Evolutionary conservation across 2,113 vertebrate genomes (phyloP), one percentile per base, ranked within the genome.

Genomic region (Pollachius pollachius): DNA sequence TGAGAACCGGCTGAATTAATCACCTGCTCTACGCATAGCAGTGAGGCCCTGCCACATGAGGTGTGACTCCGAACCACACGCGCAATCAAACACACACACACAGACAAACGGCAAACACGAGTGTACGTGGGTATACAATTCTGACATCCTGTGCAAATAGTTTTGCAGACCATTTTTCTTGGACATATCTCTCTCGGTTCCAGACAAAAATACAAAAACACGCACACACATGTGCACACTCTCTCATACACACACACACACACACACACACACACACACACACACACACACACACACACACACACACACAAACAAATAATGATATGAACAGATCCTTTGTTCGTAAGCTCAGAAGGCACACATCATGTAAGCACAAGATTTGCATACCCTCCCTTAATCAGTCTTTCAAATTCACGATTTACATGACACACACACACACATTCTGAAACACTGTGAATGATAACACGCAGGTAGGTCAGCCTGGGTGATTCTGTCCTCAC

Each of bases 1-100:
- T n/a, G n/a, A n/a, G n/a, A 68, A 73, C 63, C 34, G 56, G 72
- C 59, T 71, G 78, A 89, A 89, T 89, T 87, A 82, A 72, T 27
- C 86, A 83, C 83, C 81, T 77, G 77, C 59, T 27, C 66, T 75
- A 0, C 34, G 65, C 27, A 70, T 81, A 60, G 0, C 71, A 73
- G 72, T n/a, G 63, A 58, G 70, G 72, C 65, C 67, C 65, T 63
- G 52, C 81, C 65, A 68, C 59, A 19, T 71, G 67, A 73, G 54
- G 72, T 84, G 85, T 80, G 74, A 83, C 12, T 60, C 27, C 76
- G n/a, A n/a, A n/a, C n/a, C n/a, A n/a, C 69, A 27, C 27, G 27
- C 27, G 27, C 27, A 27, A 3, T 2, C 27, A 4, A 2, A 27
- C 27, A 27, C 27, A 27, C 27, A 27, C 27, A 27, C 27, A n/a